phyloP scores from a whole-genome alignment of 2,888 invertebrate genomes.

The Clivina fossor region DNA sequence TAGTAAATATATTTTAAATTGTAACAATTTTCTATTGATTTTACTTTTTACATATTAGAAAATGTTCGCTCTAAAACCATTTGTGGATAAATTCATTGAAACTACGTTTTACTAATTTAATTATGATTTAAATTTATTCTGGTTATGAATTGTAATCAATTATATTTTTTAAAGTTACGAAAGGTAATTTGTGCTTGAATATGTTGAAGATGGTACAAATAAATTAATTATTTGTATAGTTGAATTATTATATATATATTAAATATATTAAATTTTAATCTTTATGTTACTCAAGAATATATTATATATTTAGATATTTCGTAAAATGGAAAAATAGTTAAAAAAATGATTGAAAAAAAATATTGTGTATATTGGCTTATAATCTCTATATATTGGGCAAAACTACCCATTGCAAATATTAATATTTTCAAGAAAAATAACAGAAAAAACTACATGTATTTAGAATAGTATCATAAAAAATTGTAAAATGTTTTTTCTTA shows the following conservation, averaged over 20 bases:
- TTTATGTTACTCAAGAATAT: conserved; percentile 18
- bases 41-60: neutral
- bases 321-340: conserved; percentile 16
- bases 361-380: conserved; percentile 23
- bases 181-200: conserved; percentile 7
- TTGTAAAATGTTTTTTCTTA: conserved; percentile 1
- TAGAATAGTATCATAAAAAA: conserved; percentile 9
- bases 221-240: conserved; percentile 21
- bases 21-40: neutral
- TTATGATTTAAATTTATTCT: too few relatives aligned
- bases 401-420: conserved; percentile 5
- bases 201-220: conserved; percentile 19
- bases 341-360: conserved; percentile 6
- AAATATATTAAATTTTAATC: conserved; percentile 21
- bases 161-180: conserved; percentile 5
- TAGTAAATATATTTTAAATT: neutral
- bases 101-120: too few relatives aligned
- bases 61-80: too few relatives aligned
- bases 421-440: conserved; percentile 11
- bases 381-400: conserved; percentile 3
- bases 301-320: conserved; percentile 26
- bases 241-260: conserved; percentile 3
- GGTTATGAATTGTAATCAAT: too few relatives aligned
- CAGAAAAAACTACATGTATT: conserved; percentile 7
- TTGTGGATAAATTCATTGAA: too few relatives aligned